phyloP scores from a whole-genome alignment of 2,113 vertebrate species.

The Camelus dromedarius region DNA sequence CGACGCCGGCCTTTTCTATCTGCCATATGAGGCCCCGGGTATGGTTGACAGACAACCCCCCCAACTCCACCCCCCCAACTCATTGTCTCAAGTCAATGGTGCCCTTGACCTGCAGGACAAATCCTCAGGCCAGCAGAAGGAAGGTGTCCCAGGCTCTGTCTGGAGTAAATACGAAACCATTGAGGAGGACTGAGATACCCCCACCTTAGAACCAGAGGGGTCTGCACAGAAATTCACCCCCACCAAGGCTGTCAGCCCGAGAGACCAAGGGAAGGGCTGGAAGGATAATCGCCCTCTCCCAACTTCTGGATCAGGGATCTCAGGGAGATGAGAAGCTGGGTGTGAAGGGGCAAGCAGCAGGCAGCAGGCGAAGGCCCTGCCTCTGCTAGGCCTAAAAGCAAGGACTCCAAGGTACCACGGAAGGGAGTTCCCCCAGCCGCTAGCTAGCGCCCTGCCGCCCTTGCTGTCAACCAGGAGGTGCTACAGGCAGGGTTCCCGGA shows the following conservation, averaged over 20 bases:
- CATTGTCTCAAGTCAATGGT: not conserved
- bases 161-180: not conserved
- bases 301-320: not conserved
- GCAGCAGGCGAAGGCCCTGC: not conserved
- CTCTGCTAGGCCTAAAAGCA: not conserved
- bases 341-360: not conserved
- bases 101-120: not conserved
- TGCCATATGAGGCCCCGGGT: not conserved
- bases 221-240: not conserved
- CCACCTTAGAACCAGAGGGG: not conserved
- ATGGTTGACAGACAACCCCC: not conserved
- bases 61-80: not conserved
- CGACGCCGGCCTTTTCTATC: not conserved
- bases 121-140: not conserved
- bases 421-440: not conserved
- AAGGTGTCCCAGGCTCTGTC: not conserved
- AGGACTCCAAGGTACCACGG: not conserved
- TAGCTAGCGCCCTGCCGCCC: too few relatives aligned
- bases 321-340: not conserved
- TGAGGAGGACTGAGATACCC: not conserved
- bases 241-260: rapidly evolving
- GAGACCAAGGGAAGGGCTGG: not conserved
- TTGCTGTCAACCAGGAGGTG: not conserved
- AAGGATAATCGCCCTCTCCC: not conserved
- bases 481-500: not conserved